phyloP scores from a whole-genome alignment of 2,888 invertebrate genomes.

The Thelaira solivaga region DNA sequence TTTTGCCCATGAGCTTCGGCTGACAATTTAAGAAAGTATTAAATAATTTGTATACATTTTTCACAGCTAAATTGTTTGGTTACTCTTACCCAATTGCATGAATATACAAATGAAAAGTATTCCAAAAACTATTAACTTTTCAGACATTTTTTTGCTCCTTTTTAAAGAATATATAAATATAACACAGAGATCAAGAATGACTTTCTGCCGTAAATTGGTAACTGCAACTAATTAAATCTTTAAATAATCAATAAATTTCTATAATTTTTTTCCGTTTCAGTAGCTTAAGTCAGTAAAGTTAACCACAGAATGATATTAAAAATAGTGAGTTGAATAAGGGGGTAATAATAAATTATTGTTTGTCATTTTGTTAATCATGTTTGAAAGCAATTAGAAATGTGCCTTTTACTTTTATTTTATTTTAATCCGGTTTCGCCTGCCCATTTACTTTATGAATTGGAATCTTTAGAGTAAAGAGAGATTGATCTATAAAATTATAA shows the following conservation, averaged over 20 bases:
- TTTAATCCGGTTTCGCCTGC: no score
- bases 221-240: background rate
- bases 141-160: constrained; percentile 63
- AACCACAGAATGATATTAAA: background rate
- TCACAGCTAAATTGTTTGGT: no score
- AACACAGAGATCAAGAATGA: background rate
- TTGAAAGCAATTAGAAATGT: no score
- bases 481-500: no score
- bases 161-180: background rate
- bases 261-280: background rate
- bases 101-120: constrained; percentile 61
- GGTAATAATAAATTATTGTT: background rate
- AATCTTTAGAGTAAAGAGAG: no score
- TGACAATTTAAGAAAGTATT: no score
- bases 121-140: constrained; percentile 57
- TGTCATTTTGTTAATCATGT: background rate
- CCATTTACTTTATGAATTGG: no score
- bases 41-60: no score
- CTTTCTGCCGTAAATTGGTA: background rate
- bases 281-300: background rate
- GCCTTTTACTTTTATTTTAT: no score
- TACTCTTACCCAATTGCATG: constrained; percentile 65
- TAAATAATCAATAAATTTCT: background rate
- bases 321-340: background rate
- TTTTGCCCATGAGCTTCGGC: no score